A percentile compares a stretch with the other conserved stretches of the same genome.
Conservation (phyloP, 2,888 invertebrate genomes). For the Spodoptera exigua region DNA sequence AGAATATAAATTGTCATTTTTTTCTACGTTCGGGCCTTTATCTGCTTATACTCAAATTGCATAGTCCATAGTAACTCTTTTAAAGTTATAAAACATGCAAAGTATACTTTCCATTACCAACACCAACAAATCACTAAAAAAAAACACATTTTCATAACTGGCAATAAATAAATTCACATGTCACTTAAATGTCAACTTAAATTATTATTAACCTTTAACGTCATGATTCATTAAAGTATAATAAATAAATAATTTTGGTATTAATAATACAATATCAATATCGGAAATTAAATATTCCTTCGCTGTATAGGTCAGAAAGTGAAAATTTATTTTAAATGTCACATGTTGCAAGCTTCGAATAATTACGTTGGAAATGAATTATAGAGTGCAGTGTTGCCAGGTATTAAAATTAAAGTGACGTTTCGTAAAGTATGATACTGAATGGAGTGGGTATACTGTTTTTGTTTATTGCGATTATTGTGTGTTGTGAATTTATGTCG, state of each 20-base stretch:
- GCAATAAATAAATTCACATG: neutral
- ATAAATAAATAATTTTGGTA: slow-evolving; percentile 19
- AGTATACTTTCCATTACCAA: too few species aligned
- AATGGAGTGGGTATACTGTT: slow-evolving; percentile 11
- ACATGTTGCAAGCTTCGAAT: slow-evolving; percentile 41
- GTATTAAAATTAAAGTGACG: slow-evolving; percentile 15
- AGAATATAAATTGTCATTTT: too few species aligned
- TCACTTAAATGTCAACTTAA: neutral
- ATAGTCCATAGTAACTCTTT: too few species aligned
- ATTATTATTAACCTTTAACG: neutral
- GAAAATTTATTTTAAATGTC: slow-evolving; percentile 50
- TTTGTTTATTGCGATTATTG: too few species aligned
- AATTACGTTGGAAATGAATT: slow-evolving; percentile 42
- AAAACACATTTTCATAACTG: too few species aligned
- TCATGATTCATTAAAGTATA: slow-evolving; percentile 19
- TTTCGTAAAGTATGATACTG: slow-evolving; percentile 28
- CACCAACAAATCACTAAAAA: too few species aligned
- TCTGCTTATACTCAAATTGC: too few species aligned
- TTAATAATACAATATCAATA: slow-evolving; percentile 24
- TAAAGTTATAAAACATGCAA: too few species aligned
- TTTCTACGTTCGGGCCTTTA: too few species aligned
- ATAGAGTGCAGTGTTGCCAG: slow-evolving; percentile 36
- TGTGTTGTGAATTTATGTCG: too few species aligned
- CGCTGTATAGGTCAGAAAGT: slow-evolving; percentile 35
- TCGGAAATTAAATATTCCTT: slow-evolving; percentile 16